Evolutionary conservation across 2,888 invertebrate species (phyloP), one percentile per base, ranked within the genome.

Genomic region (Trisateles emortualis): DNA sequence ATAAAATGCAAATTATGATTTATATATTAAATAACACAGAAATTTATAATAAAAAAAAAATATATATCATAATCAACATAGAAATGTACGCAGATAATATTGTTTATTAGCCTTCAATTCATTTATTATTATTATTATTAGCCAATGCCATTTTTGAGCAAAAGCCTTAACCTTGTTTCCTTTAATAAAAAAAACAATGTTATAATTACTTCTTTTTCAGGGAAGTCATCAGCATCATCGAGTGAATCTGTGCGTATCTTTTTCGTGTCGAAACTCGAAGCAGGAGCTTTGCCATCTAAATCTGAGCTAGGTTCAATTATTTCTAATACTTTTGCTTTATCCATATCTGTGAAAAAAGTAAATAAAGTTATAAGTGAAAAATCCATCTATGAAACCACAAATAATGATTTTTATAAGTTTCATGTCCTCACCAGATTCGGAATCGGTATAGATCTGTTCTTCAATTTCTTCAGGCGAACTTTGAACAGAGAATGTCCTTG

Each of bases 391-490:
- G n/a, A n/a, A n/a, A n/a, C n/a, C n/a, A n/a, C n/a, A n/a, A n/a
- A n/a, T n/a, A n/a, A n/a, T n/a, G n/a, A n/a, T n/a, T n/a, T n/a
- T n/a, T n/a, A n/a, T n/a, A n/a, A n/a, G n/a, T 16, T 11, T 8
- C 1, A 26, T 6, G 26, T 6, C 51, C 54, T 32, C n/a, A 93
- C 93, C 93, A 58, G 93, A 93, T 84, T 93, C 93, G 2, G 93
- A 93, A 71, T 93, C 93, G 29, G 93, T 92, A 49, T 93, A 93
- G 58, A 93, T 93, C 60, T 93, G 93, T 70, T 93, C 93, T 73
- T 93, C 93, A 17, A 93, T 87, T 84, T 93, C 93, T 53, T 93
- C 93, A 0, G 93, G 93, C 10, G 93, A 93, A 70, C 93, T 93
- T 74, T 93, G 93, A 2, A 93, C 93, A 1, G 93, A 93, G 53